phyloP scores from a whole-genome alignment of 2,113 vertebrate species.

The Loxodonta africana region DNA sequence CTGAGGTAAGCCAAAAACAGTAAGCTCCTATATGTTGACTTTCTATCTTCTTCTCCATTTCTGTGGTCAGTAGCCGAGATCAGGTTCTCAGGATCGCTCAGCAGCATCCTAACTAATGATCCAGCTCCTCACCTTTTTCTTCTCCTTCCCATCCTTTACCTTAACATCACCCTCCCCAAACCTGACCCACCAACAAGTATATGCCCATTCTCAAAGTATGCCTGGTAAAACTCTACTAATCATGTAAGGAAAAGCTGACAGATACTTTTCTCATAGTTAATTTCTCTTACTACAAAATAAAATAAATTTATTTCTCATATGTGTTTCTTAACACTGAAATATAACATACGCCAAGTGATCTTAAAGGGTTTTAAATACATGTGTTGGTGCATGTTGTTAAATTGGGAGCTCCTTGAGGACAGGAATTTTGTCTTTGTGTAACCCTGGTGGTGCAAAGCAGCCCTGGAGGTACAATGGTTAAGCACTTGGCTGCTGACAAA shows the following conservation, averaged over 20 bases:
- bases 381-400: background rate
- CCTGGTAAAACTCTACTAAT: background rate
- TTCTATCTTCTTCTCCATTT: background rate
- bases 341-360: background rate
- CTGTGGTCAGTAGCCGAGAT: background rate
- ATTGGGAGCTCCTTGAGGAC: background rate
- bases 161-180: background rate
- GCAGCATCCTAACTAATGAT: background rate
- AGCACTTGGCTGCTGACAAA: too few species aligned
- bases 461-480: too few species aligned
- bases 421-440: background rate
- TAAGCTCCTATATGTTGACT: background rate
- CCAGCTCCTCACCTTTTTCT: background rate
- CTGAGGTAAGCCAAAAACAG: background rate
- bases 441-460: too few species aligned
- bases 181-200: background rate
- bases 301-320: constrained; percentile 53
- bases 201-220: background rate
- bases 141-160: background rate
- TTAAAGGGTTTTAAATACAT: background rate
- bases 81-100: background rate
- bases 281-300: background rate
- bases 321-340: background rate
- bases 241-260: background rate
- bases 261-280: background rate